Percentiles rank a stretch among this genome's conserved stretches.
Evolutionary conservation across 53 echinoderm and acorn worm species (phyloP).

Genomic region (Apostichopus leukothele): DNA sequence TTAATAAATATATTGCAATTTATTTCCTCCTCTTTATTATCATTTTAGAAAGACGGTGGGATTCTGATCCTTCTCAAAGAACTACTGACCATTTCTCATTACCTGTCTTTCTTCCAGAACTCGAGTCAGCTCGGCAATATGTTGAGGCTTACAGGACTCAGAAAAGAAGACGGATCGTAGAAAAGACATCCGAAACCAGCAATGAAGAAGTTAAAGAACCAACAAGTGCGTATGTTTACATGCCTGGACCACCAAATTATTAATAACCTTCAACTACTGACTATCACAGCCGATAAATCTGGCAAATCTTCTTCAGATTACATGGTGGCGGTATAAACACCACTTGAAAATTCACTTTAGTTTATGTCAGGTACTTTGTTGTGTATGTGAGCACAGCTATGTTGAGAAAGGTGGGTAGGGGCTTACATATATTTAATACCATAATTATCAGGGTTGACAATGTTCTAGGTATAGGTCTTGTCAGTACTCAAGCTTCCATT

Average conservation of each 20-base stretch:
- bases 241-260: not conserved
- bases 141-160: constrained; percentile 56
- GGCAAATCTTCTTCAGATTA: not conserved
- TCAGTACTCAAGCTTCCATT: no score
- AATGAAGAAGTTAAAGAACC: constrained; percentile 1
- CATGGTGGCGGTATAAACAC: not conserved
- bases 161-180: constrained; percentile 30
- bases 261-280: not conserved
- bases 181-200: not conserved
- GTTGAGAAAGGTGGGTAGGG: not conserved
- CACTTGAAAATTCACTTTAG: not conserved
- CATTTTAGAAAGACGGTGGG: no score
- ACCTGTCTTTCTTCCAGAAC: constrained; percentile 22
- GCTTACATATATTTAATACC: not conserved
- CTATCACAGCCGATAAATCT: not conserved
- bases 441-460: no score
- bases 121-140: constrained; percentile 50
- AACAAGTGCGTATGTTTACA: not conserved
- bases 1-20: no score
- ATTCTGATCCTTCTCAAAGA: no score
- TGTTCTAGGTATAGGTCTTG: no score
- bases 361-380: not conserved
- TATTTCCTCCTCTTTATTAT: no score
- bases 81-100: not conserved
- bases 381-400: not conserved